A percentile compares a stretch with the other conserved stretches of the same genome.
phyloP scores from a whole-genome alignment of 2,797 vertebrate genomes.

The Diplodus puntazzo region DNA sequence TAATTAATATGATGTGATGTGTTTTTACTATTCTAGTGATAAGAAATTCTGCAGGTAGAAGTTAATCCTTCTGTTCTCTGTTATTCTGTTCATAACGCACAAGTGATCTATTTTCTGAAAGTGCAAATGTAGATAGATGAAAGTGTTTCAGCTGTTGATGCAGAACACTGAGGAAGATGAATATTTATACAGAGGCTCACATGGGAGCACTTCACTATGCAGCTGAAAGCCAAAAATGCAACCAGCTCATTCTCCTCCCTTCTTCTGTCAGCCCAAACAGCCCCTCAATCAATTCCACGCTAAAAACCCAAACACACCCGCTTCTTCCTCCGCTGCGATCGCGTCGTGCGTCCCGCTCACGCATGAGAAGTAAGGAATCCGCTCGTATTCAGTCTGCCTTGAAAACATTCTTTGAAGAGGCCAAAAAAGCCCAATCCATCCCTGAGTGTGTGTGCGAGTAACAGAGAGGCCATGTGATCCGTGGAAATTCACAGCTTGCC shows the following conservation, averaged over 20 bases:
- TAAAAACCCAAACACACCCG: conserved; percentile 56
- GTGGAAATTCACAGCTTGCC: conserved; percentile 70
- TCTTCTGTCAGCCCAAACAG: conserved; percentile 65
- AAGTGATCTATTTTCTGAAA: conserved; percentile 65
- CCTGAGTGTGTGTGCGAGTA: conserved; percentile 47
- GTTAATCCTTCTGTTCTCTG: conserved; percentile 40
- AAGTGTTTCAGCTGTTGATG: conserved; percentile 77
- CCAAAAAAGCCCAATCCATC: conserved; percentile 58
- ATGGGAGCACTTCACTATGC: conserved; percentile 68
- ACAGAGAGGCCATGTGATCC: conserved; percentile 63
- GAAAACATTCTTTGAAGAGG: conserved; percentile 56
- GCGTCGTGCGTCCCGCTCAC: conserved; percentile 33
- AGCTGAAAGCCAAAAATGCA: conserved; percentile 66
- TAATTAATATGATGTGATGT: conserved; percentile 1
- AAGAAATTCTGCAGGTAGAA: conserved; percentile 24
- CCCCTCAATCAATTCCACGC: conserved; percentile 48
- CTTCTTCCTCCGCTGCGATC: conserved; percentile 35
- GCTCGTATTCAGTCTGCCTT: conserved; percentile 50
- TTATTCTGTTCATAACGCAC: conserved; percentile 32
- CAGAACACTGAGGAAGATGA: conserved; percentile 74
- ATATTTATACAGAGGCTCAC: conserved; percentile 80
- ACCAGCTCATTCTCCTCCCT: conserved; percentile 54
- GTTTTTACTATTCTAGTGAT: conserved; percentile 14
- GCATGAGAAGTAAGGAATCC: conserved; percentile 55
- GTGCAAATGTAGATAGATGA: conserved; percentile 69